Evolutionary conservation across 2,113 vertebrate genomes (phyloP), one percentile per base, ranked within the genome.

Genomic region (Dasyornis broadbenti): DNA sequence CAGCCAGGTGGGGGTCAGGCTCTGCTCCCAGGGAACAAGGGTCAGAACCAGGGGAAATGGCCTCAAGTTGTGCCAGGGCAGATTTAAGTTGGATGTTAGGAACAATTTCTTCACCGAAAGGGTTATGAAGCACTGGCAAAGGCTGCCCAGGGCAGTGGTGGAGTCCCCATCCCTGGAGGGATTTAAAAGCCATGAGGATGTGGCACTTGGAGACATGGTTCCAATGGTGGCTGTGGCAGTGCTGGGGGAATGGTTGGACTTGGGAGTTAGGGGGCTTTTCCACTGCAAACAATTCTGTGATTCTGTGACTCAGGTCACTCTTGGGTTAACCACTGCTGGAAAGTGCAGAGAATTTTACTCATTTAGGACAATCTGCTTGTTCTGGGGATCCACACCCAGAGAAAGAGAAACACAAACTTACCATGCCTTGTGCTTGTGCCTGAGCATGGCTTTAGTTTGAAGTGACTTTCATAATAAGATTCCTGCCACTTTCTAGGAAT

Each of bases 401-500:
- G 71, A 44, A 81, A 60, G n/a, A 45, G 49, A 42, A 63, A 44
- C 28, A 35, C 12, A 31, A 26, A 71, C 5, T 54, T 80, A 22
- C 39, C 47, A 44, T 59, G 47, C 49, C 27, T 68, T 56, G 54
- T 90, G 50, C 37, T 31, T 19, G 3, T n/a, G 70, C 63, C 21
- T 28, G 44, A 89, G 27, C 60, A n/a, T 9, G 2, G 10, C 64
- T 54, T 54, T 75, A n/a, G 44, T 68, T 81, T 71, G 64, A 88
- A 81, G 37, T 42, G 72, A 89, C 64, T 89, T 86, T 31, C 44
- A 49, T 61, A 5, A 5, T 4, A 68, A 72, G 72, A 53, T 37
- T 84, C 44, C 57, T 81, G 37, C 68, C 19, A 39, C 71, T 78
- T 96, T 86, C 94, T 87, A 90, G 80, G 86, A 90, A 92, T 31